A percentile compares a stretch with the other conserved stretches of the same genome.
Conservation (phyloP, 1,140 invertebrate species). For the Brachionus manjavacas region DNA sequence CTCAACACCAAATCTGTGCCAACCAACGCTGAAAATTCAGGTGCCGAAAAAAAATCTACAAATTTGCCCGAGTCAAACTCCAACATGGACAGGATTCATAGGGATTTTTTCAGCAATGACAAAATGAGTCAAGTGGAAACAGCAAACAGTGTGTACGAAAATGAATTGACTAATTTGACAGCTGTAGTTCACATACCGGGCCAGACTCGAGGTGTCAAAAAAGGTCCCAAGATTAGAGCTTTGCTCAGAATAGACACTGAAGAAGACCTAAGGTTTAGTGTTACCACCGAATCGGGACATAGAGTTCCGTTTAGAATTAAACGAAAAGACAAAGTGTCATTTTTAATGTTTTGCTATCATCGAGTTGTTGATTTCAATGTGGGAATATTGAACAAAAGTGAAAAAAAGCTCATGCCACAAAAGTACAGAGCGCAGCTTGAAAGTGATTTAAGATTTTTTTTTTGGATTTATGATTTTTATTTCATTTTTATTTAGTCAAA, state of each 20-base stretch:
- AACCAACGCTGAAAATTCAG: not conserved
- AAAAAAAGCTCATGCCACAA: not conserved
- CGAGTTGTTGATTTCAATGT: slow-evolving; percentile 27
- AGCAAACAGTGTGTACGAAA: not conserved
- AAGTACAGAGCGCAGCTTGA: not conserved
- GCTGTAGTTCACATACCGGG: not conserved
- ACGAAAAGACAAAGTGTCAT: not conserved
- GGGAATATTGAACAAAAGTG: slow-evolving; percentile 4
- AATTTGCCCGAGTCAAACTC: not conserved
- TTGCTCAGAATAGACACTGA: not conserved
- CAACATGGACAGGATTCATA: not conserved
- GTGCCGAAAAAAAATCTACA: not conserved
- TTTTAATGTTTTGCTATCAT: slow-evolving; percentile 1
- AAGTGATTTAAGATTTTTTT: not conserved
- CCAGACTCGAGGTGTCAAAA: not conserved
- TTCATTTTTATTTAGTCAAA: slow-evolving; percentile 8
- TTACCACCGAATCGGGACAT: not conserved
- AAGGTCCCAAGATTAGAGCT: not conserved
- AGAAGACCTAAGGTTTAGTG: not conserved
- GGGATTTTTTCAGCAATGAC: not conserved
- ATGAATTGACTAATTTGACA: slow-evolving; percentile 10
- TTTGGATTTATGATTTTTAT: not conserved
- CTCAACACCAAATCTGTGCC: not conserved
- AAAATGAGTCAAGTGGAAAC: not conserved
- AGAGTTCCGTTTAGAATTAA: not conserved